Evolutionary conservation across 1,140 invertebrate genomes (phyloP).

Genomic region (Leptoteleia sp.): DNA sequence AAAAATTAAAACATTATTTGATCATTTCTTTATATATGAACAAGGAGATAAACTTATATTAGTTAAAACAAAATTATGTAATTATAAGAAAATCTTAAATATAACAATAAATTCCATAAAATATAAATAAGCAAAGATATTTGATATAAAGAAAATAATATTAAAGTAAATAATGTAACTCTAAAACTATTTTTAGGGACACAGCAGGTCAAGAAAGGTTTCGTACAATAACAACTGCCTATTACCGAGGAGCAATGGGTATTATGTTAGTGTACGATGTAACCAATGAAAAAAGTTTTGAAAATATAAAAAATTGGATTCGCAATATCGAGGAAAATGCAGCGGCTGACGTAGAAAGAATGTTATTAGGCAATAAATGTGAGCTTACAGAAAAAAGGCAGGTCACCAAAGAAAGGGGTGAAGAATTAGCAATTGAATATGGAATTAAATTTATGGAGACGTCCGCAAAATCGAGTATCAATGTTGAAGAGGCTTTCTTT

Average conservation of each 20-base stretch:
- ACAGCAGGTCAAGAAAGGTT: constrained; percentile 98
- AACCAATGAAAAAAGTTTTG: constrained; percentile 98
- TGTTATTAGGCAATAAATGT: constrained; percentile 97
- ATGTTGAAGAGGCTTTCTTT: constrained; percentile 95
- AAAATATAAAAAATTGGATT: constrained; percentile 99
- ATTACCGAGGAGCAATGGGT: constrained; percentile 99
- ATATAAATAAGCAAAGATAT: too few relatives aligned
- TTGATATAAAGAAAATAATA: too few relatives aligned
- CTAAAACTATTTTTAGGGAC: constrained; percentile 88
- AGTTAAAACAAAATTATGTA: too few relatives aligned
- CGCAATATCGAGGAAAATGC: constrained; percentile 99
- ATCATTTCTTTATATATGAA: too few relatives aligned
- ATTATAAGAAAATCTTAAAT: too few relatives aligned
- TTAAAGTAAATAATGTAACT: too few relatives aligned
- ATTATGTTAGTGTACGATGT: constrained; percentile 99
- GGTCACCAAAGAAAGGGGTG: constrained; percentile 87
- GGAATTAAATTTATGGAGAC: constrained; percentile 97
- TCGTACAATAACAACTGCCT: constrained; percentile 98
- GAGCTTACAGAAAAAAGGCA: constrained; percentile 94
- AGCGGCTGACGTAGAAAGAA: constrained; percentile 96
- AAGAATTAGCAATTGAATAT: constrained; percentile 91
- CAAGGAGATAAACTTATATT: too few relatives aligned
- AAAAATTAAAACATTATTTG: too few relatives aligned
- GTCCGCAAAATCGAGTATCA: constrained; percentile 94
- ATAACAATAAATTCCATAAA: too few relatives aligned